Conservation (phyloP, 2,113 vertebrate genomes). For the Rana temporaria region DNA sequence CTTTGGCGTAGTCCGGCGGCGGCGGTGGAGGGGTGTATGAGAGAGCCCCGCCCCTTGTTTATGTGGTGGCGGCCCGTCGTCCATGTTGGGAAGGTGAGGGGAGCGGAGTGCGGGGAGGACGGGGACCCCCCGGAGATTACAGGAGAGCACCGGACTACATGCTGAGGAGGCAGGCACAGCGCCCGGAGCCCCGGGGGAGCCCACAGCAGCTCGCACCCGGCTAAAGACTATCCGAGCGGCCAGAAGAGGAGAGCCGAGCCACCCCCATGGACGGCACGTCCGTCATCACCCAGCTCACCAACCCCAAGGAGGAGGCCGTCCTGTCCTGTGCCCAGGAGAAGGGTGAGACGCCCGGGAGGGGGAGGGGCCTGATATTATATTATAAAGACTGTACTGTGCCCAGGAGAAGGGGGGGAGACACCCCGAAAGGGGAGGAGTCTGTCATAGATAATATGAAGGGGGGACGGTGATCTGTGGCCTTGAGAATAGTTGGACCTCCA, state of each 20-base stretch:
- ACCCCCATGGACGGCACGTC: constrained; percentile 97
- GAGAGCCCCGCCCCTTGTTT: constrained; percentile 62
- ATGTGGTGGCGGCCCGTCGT: constrained; percentile 56
- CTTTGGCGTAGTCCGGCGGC: fast-evolving
- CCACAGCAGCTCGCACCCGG: constrained; percentile 22
- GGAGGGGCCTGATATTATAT: neutral
- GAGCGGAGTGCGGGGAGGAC: constrained; percentile 36
- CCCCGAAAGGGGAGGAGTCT: neutral
- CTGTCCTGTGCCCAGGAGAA: constrained; percentile 87
- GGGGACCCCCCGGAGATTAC: neutral
- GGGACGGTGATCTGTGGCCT: no score
- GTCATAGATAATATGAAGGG: no score
- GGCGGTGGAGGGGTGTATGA: neutral
- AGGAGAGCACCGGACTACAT: constrained; percentile 51
- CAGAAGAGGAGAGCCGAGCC: constrained; percentile 75
- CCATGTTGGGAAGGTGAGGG: constrained; percentile 57
- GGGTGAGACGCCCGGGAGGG: constrained; percentile 73
- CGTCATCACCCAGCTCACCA: constrained; percentile 99
- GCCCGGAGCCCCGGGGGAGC: constrained; percentile 40
- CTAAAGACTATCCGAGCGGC: neutral
- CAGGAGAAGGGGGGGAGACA: neutral
- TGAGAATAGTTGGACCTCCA: neutral
- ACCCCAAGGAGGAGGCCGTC: constrained; percentile 97
- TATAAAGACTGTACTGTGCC: no score
- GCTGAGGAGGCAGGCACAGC: constrained; percentile 27